Conservation (phyloP, 2,113 vertebrate genomes). For the Balaenoptera acutorostrata region DNA sequence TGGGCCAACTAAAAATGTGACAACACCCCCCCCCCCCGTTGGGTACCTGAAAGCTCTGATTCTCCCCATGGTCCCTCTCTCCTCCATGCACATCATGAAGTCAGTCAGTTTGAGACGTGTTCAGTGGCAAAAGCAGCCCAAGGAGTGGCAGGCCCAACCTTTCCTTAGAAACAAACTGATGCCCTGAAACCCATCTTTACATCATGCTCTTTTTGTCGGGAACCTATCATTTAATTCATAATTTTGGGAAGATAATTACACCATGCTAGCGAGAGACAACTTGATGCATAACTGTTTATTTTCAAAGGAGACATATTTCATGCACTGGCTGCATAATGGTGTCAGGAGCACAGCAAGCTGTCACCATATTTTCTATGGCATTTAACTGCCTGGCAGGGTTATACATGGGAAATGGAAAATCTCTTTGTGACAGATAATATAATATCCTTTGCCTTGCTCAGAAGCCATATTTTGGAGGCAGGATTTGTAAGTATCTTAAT, state of each 20-base stretch:
- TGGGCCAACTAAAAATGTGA: not conserved
- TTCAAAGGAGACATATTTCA: constrained; percentile 54
- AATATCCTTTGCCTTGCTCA: constrained; percentile 10
- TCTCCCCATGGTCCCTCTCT: not conserved
- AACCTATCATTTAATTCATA: constrained; percentile 62
- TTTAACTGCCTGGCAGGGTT: constrained; percentile 46
- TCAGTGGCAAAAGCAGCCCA: not conserved
- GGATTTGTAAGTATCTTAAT: not conserved
- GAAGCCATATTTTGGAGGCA: constrained; percentile 1
- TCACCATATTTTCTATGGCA: constrained; percentile 41
- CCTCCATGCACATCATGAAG: not conserved
- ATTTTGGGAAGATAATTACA: constrained; percentile 61
- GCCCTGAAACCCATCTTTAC: not conserved
- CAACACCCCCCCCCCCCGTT: not conserved
- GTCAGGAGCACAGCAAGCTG: constrained; percentile 59
- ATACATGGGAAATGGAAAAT: constrained; percentile 36
- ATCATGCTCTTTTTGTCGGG: not conserved
- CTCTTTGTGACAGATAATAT: constrained; percentile 2
- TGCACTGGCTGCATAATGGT: constrained; percentile 53
- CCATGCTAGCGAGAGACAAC: constrained; percentile 33
- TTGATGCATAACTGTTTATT: constrained; percentile 69
- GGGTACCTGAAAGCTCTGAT: not conserved
- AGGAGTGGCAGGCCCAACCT: not conserved
- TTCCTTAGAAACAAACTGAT: not conserved
- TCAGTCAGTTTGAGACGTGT: not conserved